These are phyloP conservation scores for Parelbella ahira DNA, from an alignment of 2,888 invertebrate species.

Conservation along the genomic window DNA sequence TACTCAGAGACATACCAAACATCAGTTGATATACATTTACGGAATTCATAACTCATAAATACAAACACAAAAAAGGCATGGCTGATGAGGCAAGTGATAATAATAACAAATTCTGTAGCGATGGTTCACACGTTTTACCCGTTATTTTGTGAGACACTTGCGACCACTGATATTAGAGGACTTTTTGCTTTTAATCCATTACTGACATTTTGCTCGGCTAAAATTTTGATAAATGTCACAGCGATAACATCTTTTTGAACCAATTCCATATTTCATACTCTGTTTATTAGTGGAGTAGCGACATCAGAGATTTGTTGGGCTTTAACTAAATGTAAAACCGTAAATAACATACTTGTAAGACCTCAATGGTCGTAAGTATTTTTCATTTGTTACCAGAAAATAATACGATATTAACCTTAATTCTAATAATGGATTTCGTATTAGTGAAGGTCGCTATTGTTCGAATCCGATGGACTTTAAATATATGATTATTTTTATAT, in stretches of 20 bases:
- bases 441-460: conserved; percentile 16
- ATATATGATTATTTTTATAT: too few relatives aligned
- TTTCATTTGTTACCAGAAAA: conserved; percentile 16
- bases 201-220: conserved; percentile 61
- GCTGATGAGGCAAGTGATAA: conserved; percentile 26
- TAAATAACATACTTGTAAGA: too few relatives aligned
- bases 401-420: conserved; percentile 24
- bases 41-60: conserved; percentile 27
- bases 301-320: too few relatives aligned
- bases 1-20: conserved; percentile 25
- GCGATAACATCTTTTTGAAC: conserved; percentile 22
- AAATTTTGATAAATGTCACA: conserved; percentile 47
- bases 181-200: conserved; percentile 48
- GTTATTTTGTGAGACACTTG: conserved; percentile 28
- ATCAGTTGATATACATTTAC: conserved; percentile 25
- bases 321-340: too few relatives aligned
- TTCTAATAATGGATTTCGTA: conserved; percentile 19
- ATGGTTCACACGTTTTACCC: conserved; percentile 29
- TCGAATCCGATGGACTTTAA: not conserved
- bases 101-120: conserved; percentile 21
- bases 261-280: conserved; percentile 24
- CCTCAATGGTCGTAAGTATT: too few relatives aligned
- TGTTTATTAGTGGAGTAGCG: conserved; percentile 18
- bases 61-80: conserved; percentile 26
- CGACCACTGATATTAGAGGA: conserved; percentile 27